Base-by-base conservation (phyloP, 2,888 invertebrate species). In the Eledone cirrhosa region DNA sequence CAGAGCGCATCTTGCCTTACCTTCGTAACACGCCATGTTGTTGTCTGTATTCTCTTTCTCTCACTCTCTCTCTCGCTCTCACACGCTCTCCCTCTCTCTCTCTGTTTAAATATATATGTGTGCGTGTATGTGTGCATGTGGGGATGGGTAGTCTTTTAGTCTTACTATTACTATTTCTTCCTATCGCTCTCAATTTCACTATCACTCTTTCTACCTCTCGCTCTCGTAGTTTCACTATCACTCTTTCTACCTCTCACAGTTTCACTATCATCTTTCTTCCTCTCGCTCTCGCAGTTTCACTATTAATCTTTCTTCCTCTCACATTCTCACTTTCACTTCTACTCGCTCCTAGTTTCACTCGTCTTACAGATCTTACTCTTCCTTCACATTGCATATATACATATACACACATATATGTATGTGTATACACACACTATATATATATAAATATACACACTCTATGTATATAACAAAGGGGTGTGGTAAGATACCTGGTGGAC, bases 1-100 rank as follows among this genome's bases (percentile, higher is more conserved):
- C 41, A 72, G 72, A 31, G n/a, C 31, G 29, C n/a, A 72, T 41
- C 72, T 72, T 4, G 72, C 72, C 31, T 41, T 72, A 41, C 33
- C 41, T 72, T 41, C 19, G 11, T 41, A 41, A 33, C 72, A 72
- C 72, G 72, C 72, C 72, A 72, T 72, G 72, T 72, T 72, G 31
- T n/a, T 41, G 72, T 72, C 31, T 22, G 29, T 72, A 11, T 5
- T 41, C 41, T 8, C 41, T 41, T 11, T 22, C 72, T 72, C 19
- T 29, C 72, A n/a, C 29, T 29, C 33, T n/a, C 41, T 72, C 72
- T 24, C 72, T 31, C 24, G 72, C 33, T 31, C 41, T n/a, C 22
- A 8, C 41, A 8, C 41, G 5, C 41, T 41, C 41, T 41, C 41
- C 11, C 2, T 41, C 41, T 41, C 3, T 41, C 41, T 41, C 2